Conservation (phyloP, 2,888 invertebrate genomes). For the Tineola bisselliella region DNA sequence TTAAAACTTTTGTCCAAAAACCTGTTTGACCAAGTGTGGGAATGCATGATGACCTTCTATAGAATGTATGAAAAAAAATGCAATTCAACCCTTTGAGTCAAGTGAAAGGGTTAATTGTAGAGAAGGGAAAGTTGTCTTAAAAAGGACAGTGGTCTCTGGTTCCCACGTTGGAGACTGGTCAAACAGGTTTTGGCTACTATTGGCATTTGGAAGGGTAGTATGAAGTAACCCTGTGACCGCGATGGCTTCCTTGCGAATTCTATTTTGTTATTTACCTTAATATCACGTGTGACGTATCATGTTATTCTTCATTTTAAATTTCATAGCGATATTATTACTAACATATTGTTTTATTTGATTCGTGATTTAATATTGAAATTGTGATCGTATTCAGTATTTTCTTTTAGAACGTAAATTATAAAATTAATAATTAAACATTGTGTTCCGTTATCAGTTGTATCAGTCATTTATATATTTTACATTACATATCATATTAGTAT, state of each 20-base stretch:
- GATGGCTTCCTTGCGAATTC: not conserved
- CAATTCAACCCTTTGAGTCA: constrained; percentile 11
- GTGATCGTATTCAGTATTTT: too few relatives aligned
- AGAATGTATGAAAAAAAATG: constrained; percentile 26
- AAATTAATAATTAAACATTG: too few relatives aligned
- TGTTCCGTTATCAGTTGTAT: too few relatives aligned
- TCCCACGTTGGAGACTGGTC: constrained; percentile 53
- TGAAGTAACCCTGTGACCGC: constrained; percentile 20
- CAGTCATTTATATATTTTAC: too few relatives aligned
- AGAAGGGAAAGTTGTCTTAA: constrained; percentile 12
- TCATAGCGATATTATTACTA: not conserved
- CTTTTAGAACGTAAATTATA: too few relatives aligned
- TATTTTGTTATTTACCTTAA: not conserved
- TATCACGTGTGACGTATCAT: not conserved
- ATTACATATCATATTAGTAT: too few relatives aligned
- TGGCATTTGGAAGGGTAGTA: constrained; percentile 29
- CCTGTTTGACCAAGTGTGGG: constrained; percentile 55
- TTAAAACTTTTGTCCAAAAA: constrained; percentile 35
- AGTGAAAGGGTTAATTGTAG: constrained; percentile 12
- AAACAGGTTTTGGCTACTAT: constrained; percentile 37
- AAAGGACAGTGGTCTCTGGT: constrained; percentile 39
- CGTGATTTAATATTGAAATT: too few relatives aligned
- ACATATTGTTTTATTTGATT: not conserved
- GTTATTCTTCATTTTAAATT: not conserved
- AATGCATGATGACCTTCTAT: constrained; percentile 55